Conservation (phyloP, 2,888 invertebrate species). For the Muscina levida region DNA sequence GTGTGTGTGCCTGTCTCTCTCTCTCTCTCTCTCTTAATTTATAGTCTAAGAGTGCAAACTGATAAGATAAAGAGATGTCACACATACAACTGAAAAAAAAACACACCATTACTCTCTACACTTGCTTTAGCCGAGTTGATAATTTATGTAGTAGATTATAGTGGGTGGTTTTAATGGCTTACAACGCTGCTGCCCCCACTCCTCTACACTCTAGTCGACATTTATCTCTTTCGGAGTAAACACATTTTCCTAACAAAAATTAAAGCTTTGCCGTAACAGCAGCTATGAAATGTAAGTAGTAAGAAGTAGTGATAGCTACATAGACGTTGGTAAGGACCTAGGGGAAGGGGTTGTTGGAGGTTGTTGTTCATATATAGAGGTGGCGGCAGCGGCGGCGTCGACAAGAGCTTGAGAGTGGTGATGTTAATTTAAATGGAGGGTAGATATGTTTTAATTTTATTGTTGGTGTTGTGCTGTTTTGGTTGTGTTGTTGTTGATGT, state of each 20-base stretch:
- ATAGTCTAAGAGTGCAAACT: background rate
- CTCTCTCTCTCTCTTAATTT: background rate
- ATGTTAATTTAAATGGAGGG: too few relatives aligned
- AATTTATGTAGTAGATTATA: conserved; percentile 38
- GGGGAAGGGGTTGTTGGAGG: background rate
- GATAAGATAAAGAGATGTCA: conserved; percentile 1
- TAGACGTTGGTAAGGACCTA: conserved; percentile 2
- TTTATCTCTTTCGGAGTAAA: background rate
- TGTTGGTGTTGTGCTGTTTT: conserved; percentile 1
- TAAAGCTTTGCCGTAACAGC: too few relatives aligned
- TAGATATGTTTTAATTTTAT: background rate
- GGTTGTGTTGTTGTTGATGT: conserved; percentile 58
- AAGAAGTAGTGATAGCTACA: conserved; percentile 5
- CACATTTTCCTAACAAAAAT: conserved; percentile 11
- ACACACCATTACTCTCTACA: too few relatives aligned
- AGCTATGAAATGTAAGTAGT: too few relatives aligned
- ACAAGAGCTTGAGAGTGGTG: too few relatives aligned
- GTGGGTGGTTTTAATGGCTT: conserved; percentile 56
- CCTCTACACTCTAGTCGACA: too few relatives aligned
- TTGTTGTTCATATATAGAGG: too few relatives aligned
- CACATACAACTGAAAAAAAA: background rate
- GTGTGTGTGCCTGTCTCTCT: too few relatives aligned
- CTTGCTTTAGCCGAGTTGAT: conserved; percentile 49
- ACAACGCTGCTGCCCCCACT: conserved; percentile 6
- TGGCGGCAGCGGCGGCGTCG: too few relatives aligned